phyloP scores from a whole-genome alignment of 1,140 invertebrate genomes.

The Pachypsylla venusta region DNA sequence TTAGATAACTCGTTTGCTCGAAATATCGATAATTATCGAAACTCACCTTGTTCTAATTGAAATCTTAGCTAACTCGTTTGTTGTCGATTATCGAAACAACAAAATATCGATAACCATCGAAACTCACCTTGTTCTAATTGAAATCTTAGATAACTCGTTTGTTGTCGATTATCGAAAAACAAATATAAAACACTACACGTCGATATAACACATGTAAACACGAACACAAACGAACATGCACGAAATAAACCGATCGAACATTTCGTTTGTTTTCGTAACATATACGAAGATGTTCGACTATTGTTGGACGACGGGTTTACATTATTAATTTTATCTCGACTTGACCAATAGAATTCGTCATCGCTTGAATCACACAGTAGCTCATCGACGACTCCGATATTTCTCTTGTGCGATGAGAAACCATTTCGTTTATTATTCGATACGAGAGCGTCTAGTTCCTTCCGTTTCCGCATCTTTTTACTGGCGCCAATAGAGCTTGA shows the following conservation, averaged over 20 bases:
- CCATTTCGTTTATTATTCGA: too few relatives aligned
- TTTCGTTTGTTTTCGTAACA: too few relatives aligned
- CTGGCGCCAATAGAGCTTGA: slow-evolving; percentile 30
- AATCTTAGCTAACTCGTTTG: too few relatives aligned
- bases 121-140: slow-evolving; percentile 48
- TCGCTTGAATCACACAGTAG: slow-evolving; percentile 33
- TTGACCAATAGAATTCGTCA: slow-evolving; percentile 34
- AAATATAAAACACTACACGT: slow-evolving; percentile 49
- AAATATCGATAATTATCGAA: too few relatives aligned
- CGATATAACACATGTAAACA: slow-evolving; percentile 44
- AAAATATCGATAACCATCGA: background rate
- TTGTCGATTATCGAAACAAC: too few relatives aligned
- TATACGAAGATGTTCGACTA: too few relatives aligned
- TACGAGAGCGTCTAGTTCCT: slow-evolving; percentile 38
- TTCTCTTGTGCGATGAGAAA: too few relatives aligned
- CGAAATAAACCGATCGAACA: slow-evolving; percentile 35
- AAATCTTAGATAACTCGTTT: slow-evolving; percentile 42
- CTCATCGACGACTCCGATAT: slow-evolving; percentile 33
- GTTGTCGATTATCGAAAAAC: slow-evolving; percentile 48
- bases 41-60: too few relatives aligned
- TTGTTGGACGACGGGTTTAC: too few relatives aligned
- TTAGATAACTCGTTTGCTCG: too few relatives aligned
- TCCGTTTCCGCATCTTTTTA: slow-evolving; percentile 40
- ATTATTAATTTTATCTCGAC: background rate
- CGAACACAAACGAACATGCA: slow-evolving; percentile 41